Percentiles rank a stretch among this genome's conserved stretches.
phyloP scores from a whole-genome alignment of 2,797 vertebrate genomes.

The Momotus momota region DNA sequence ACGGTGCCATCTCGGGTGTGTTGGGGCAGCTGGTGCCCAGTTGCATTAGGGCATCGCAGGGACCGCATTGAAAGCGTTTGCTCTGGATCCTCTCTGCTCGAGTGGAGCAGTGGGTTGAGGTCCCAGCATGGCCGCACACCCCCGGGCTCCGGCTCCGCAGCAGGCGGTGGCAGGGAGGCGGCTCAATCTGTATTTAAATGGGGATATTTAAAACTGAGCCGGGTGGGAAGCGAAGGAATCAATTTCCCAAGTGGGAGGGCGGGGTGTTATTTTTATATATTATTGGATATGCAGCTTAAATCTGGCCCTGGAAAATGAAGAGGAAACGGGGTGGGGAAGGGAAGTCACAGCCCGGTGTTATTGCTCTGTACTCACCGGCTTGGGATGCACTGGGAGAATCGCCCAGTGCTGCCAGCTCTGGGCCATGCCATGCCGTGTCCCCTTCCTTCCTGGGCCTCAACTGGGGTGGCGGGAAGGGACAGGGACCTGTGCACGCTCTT shows the following conservation, averaged over 20 bases:
- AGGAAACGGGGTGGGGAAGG: not conserved
- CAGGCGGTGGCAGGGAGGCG: not conserved
- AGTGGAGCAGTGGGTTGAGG: not conserved
- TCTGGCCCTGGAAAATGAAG: not conserved
- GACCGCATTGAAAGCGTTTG: rapidly evolving
- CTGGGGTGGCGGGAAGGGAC: not conserved
- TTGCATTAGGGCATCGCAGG: not conserved
- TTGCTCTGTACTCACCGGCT: rapidly evolving
- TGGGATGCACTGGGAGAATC: rapidly evolving
- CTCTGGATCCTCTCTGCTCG: rapidly evolving
- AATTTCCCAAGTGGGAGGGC: slow-evolving; percentile 65
- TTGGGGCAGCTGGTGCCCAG: rapidly evolving
- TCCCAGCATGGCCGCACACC: not conserved
- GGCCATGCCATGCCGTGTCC: rapidly evolving
- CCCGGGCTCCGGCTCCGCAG: not conserved
- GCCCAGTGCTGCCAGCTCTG: rapidly evolving
- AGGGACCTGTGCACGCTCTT: rapidly evolving
- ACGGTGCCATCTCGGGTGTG: rapidly evolving
- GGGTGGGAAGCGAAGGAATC: slow-evolving; percentile 64
- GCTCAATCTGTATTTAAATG: slow-evolving; percentile 58
- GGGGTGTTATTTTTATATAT: slow-evolving; percentile 58
- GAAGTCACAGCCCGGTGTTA: rapidly evolving
- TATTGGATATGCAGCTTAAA: slow-evolving; percentile 39
- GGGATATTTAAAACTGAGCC: slow-evolving; percentile 72
- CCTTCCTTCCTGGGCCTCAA: rapidly evolving